Evolutionary conservation across 2,888 invertebrate genomes (phyloP), one percentile per base, ranked within the genome.

Genomic region (Mesochorus sp.): DNA sequence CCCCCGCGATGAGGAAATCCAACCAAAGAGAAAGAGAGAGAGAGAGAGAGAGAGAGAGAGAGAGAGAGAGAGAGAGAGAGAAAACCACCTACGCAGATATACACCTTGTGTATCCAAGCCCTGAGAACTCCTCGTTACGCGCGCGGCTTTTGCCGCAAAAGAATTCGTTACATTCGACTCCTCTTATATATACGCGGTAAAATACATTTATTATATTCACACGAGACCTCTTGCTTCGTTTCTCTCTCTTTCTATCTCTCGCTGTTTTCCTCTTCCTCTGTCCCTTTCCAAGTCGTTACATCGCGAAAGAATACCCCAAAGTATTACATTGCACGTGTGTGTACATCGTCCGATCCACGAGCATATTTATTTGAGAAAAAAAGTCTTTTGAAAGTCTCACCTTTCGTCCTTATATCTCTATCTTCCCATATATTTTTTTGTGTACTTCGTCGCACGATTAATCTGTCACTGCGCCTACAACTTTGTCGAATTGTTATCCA

Each of bases 51-150:
- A n/a, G n/a, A n/a, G n/a, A n/a, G n/a, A n/a, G n/a, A n/a, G n/a
- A n/a, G n/a, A n/a, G n/a, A n/a, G n/a, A n/a, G n/a, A n/a, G n/a
- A n/a, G n/a, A n/a, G n/a, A n/a, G n/a, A n/a, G 47, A 19, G 62
- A 47, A 24, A 24, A 17, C 83, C 87, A 86, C 87, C 87, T 85
- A 87, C 87, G 87, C 87, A 67, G 62, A 51, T 21, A 39, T 17
- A 26, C 3, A 34, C 28, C 79, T 77, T 62, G 61, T 79, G 72
- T 57, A 70, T 61, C 44, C 47, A n/a, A n/a, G n/a, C n/a, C 55
- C 24, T 49, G 76, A 62, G 72, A 79, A 77, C 80, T 74, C 49
- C 73, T 78, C 73, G 78, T 78, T 78, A 74, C 78, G 78, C 78
- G 12, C 47, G 80, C 85, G 81, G 75, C 79, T 80, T 39, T 72